phyloP scores from a whole-genome alignment of 2,888 invertebrate genomes.

The Atherix ibis region DNA sequence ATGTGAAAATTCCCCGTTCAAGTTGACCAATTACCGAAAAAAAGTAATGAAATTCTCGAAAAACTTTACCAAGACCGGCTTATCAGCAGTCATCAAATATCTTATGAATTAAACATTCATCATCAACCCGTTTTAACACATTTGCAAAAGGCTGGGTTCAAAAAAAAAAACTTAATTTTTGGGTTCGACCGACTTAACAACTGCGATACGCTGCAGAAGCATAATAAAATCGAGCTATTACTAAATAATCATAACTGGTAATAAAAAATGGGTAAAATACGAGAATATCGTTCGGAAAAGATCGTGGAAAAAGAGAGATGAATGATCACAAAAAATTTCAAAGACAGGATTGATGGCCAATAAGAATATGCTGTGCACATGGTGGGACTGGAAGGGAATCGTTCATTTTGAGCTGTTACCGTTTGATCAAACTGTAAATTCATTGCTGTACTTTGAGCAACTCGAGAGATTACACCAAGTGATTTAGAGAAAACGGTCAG shows the following conservation, averaged over 20 bases:
- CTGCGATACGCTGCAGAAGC: not conserved
- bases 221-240: not conserved
- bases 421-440: not conserved
- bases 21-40: too few species aligned
- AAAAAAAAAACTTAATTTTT: conserved; percentile 3
- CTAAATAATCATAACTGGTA: not conserved
- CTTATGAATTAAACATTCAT: conserved; percentile 1
- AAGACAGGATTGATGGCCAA: conserved; percentile 1
- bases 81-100: conserved; percentile 1
- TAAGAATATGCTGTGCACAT: not conserved
- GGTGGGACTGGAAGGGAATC: not conserved
- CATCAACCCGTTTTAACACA: conserved; percentile 5
- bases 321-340: not conserved
- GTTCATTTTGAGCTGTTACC: not conserved
- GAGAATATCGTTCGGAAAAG: not conserved
- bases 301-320: not conserved
- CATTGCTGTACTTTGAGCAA: not conserved
- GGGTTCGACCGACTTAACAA: not conserved
- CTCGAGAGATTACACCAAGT: not conserved
- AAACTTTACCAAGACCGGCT: conserved; percentile 4
- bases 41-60: conserved; percentile 1
- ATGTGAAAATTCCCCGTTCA: too few species aligned
- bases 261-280: not conserved
- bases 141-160: conserved; percentile 5
- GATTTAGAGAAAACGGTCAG: conserved; percentile 1